Evolutionary conservation across 2,797 vertebrate genomes (phyloP).

Genomic region (Discoglossus pictus): DNA sequence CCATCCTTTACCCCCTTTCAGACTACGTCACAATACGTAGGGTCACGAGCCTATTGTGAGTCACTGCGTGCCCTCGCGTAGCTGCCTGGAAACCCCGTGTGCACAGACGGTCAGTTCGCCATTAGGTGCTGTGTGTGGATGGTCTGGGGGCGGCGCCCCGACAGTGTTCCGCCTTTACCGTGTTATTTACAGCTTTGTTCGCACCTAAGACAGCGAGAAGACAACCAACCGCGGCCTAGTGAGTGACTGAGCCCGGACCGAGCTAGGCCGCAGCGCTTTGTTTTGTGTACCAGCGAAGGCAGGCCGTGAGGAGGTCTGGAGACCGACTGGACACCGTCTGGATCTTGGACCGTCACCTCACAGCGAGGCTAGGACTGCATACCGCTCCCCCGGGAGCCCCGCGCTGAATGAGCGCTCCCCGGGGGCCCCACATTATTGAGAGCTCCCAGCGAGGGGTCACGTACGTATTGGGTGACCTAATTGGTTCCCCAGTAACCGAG

Average conservation of each 20-base stretch:
- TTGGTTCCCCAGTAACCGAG: too few species aligned
- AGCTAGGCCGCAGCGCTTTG: constrained; percentile 36
- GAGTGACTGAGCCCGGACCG: not conserved
- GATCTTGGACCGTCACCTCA: constrained; percentile 3
- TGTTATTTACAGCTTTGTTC: too few species aligned
- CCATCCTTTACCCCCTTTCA: too few species aligned
- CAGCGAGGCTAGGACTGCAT: not conserved
- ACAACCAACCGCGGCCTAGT: too few species aligned
- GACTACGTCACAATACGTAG: too few species aligned
- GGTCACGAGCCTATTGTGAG: not conserved
- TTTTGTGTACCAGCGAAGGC: not conserved
- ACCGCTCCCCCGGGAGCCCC: not conserved
- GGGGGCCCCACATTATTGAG: too few species aligned
- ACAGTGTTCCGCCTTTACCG: too few species aligned
- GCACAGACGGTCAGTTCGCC: not conserved
- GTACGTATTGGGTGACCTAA: too few species aligned
- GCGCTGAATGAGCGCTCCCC: too few species aligned
- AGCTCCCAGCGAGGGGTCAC: too few species aligned
- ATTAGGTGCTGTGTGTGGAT: constrained; percentile 7
- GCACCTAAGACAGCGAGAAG: too few species aligned
- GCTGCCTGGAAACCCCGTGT: constrained; percentile 46
- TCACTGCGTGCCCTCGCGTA: constrained; percentile 19
- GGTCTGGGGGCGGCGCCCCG: not conserved
- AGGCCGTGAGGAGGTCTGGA: constrained; percentile 20
- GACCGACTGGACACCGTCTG: constrained; percentile 24